A percentile compares a stretch with the other conserved stretches of the same genome.
phyloP scores from a whole-genome alignment of 2,113 vertebrate species.

The Mastomys natalensis region DNA sequence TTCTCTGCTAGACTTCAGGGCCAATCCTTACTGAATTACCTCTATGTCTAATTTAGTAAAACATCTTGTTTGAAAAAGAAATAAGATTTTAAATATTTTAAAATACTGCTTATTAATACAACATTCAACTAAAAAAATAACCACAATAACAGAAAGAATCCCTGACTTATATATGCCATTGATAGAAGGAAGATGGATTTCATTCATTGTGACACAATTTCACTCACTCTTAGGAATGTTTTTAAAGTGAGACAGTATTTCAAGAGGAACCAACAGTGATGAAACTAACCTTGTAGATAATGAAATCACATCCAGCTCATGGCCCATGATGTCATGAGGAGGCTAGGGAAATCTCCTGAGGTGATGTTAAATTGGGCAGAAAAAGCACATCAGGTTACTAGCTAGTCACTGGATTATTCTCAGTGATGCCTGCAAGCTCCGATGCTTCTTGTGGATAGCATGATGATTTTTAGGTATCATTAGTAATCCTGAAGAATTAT shows the following conservation, averaged over 20 bases:
- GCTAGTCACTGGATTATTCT: slow-evolving; percentile 34
- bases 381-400: slow-evolving; percentile 62
- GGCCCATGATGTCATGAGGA: slow-evolving; percentile 32
- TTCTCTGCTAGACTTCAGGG: neutral
- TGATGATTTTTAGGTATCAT: slow-evolving; percentile 34
- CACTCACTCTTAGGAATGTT: neutral
- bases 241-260: slow-evolving; percentile 21
- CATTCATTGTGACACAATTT: neutral
- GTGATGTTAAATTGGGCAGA: slow-evolving; percentile 69
- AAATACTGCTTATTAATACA: slow-evolving; percentile 4
- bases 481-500: slow-evolving; percentile 19
- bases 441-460: slow-evolving; percentile 6
- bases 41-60: slow-evolving; percentile 1
- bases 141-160: neutral
- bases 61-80: neutral
- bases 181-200: neutral
- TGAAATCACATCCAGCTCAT: slow-evolving; percentile 43
- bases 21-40: neutral
- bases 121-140: neutral
- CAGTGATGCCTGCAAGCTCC: neutral
- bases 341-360: slow-evolving; percentile 51
- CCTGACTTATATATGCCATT: neutral
- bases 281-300: slow-evolving; percentile 61
- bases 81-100: neutral
- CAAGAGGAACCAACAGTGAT: neutral